Evolutionary conservation across 2,888 invertebrate genomes (phyloP).

Genomic region (Gymnosoma rotundatum): DNA sequence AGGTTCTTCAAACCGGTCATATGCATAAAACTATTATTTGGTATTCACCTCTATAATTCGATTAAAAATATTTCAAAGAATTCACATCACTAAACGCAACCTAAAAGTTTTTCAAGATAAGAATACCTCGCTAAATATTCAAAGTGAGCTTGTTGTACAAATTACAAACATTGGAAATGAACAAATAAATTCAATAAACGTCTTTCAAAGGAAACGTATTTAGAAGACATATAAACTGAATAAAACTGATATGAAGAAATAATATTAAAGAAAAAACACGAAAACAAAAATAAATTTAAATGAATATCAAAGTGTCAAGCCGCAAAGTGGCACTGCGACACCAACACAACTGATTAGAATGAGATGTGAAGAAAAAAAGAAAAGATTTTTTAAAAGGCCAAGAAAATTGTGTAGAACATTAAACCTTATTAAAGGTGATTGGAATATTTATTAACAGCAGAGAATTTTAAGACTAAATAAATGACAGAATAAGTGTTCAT

Average conservation of each 20-base stretch:
- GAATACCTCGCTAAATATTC: slow-evolving; percentile 47
- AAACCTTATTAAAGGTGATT: slow-evolving; percentile 71
- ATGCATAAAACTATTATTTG: too few species aligned
- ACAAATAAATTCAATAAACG: slow-evolving; percentile 51
- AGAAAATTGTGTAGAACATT: slow-evolving; percentile 79
- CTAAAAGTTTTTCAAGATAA: slow-evolving; percentile 1
- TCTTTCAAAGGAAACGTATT: slow-evolving; percentile 43
- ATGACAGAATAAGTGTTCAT: slow-evolving; percentile 13
- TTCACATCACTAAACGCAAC: not conserved
- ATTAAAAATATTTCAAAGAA: not conserved
- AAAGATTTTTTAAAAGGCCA: slow-evolving; percentile 65
- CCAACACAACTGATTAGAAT: slow-evolving; percentile 63
- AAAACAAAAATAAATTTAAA: slow-evolving; percentile 37
- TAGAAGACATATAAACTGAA: slow-evolving; percentile 42
- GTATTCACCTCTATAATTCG: not conserved
- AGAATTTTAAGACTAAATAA: not conserved
- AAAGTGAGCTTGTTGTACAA: slow-evolving; percentile 74
- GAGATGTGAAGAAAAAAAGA: slow-evolving; percentile 23
- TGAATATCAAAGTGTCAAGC: slow-evolving; percentile 70
- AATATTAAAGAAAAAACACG: slow-evolving; percentile 6
- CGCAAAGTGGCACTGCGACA: slow-evolving; percentile 72
- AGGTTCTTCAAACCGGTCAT: too few species aligned
- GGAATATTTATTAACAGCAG: slow-evolving; percentile 3
- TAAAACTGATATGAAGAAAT: slow-evolving; percentile 47
- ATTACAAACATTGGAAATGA: slow-evolving; percentile 70